A percentile compares a stretch with the other conserved stretches of the same genome.
phyloP scores from a whole-genome alignment of 2,113 vertebrate species.

The Dasyurus viverrinus region DNA sequence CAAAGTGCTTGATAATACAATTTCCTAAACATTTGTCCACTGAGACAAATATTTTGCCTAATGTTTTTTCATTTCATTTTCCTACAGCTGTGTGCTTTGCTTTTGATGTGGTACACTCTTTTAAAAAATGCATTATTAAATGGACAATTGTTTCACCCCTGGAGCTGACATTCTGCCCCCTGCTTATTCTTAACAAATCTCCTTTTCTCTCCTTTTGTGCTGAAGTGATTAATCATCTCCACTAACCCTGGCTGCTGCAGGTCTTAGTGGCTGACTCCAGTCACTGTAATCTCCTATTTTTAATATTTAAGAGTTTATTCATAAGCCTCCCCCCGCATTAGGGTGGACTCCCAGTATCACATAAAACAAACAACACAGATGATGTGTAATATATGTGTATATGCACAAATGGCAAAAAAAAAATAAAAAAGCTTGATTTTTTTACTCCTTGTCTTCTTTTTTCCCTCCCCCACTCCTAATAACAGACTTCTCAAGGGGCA shows the following conservation, averaged over 20 bases:
- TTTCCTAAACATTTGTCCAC: conserved; percentile 76
- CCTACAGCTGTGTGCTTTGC: conserved; percentile 74
- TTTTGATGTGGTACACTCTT: conserved; percentile 81
- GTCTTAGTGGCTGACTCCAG: conserved; percentile 79
- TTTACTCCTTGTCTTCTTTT: conserved; percentile 64
- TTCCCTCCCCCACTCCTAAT: conserved; percentile 31
- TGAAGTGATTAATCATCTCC: conserved; percentile 84
- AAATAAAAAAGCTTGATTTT: conserved; percentile 41
- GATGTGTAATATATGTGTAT: neutral
- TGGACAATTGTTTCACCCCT: conserved; percentile 77
- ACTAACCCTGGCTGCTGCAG: conserved; percentile 74
- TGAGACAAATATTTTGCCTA: conserved; percentile 77
- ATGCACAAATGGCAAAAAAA: neutral
- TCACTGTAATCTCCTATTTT: conserved; percentile 74
- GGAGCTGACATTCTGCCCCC: conserved; percentile 78
- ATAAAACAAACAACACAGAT: conserved; percentile 55
- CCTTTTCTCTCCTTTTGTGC: conserved; percentile 79
- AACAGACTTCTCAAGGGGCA: neutral
- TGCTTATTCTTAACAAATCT: conserved; percentile 83
- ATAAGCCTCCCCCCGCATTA: conserved; percentile 70
- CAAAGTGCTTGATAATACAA: conserved; percentile 14
- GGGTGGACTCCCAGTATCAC: conserved; percentile 63
- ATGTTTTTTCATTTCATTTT: conserved; percentile 72
- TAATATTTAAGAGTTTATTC: conserved; percentile 75
- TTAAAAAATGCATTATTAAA: conserved; percentile 83